Base-by-base conservation (phyloP, 2,113 vertebrate genomes). In the Alaudala cheleensis region DNA sequence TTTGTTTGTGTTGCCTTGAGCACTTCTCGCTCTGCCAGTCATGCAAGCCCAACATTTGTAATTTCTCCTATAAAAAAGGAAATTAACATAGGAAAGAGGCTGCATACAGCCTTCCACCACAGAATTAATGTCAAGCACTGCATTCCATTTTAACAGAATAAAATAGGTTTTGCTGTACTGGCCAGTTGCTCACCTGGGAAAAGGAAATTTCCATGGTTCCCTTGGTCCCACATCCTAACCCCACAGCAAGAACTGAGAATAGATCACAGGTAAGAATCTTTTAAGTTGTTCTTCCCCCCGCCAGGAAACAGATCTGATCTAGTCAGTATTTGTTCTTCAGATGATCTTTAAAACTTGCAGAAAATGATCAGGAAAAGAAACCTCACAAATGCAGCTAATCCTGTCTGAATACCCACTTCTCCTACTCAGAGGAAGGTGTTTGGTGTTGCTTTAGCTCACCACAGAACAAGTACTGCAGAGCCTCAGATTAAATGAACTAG, bases 1-100 rank as follows among this genome's bases (percentile, higher is more conserved):
- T 92, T 95, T 96, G 91, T 95, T 96, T 93, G 54, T 33, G 60
- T 91, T 78, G 91, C 91, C 92, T 53, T 86, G 26, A 93, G 95
- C 83, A 31, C 64, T 78, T 86, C 83, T 86, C 14, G 17, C 86
- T 97, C 83, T 78, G 83, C 72, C 91, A 86, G 94, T 94, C 94
- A 94, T 67, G 92, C 96, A 78, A 94, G 61, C 80, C 80, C 56
- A 58, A 84, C 64, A 37, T 93, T 94, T 86, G 47, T 92, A 92
- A 93, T 93, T 86, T 93, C 77, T 88, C 83, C 92, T 88, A 56
- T 88, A 95, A 93, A 93, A 66, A 5, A 67, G 60, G 40, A 93
- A 97, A 94, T 94, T 86, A 84, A 54, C 0, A 1, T 71, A 92
- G 76, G 51, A 94, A 86, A 90, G 40, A 84, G 44, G 34, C 72